A percentile compares a stretch with the other conserved stretches of the same genome.
Evolutionary conservation across 2,797 vertebrate species (phyloP).

Genomic region (Phrynocephalus guinanensis): DNA sequence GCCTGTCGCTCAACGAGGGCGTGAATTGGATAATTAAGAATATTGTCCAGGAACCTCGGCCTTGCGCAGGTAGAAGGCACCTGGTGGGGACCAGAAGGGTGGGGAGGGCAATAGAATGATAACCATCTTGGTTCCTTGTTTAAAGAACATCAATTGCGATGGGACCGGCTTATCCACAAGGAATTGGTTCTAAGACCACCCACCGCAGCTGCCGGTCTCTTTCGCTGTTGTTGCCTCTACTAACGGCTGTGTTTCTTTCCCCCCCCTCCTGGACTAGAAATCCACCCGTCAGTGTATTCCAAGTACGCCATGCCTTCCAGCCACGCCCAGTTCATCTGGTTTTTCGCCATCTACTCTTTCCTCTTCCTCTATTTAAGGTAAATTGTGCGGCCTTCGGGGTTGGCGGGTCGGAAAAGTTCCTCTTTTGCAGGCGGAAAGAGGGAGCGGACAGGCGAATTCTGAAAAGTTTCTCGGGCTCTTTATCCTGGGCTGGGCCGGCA

Average conservation of each 20-base stretch:
- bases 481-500: no score
- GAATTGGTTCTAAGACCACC: no score
- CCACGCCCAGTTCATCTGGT: constrained; percentile 99
- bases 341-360: constrained; percentile 99
- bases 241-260: neutral
- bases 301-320: constrained; percentile 98
- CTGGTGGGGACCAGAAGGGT: neutral
- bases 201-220: neutral
- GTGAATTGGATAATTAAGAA: constrained; percentile 97
- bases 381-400: constrained; percentile 52
- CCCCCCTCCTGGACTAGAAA: constrained; percentile 76
- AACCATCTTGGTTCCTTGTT: neutral
- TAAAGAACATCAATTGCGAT: no score
- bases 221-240: neutral
- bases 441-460: neutral
- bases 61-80: constrained; percentile 87
- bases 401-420: neutral
- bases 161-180: no score
- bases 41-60: constrained; percentile 93
- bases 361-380: constrained; percentile 99
- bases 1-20: constrained; percentile 91
- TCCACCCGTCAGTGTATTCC: constrained; percentile 86
- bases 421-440: neutral
- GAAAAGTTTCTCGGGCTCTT: neutral
- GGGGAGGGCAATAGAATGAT: neutral